A percentile compares a stretch with the other conserved stretches of the same genome.
These are phyloP conservation scores for Julus scandinavius DNA, from an alignment of 2,888 invertebrate species.

Conservation along the genomic window DNA sequence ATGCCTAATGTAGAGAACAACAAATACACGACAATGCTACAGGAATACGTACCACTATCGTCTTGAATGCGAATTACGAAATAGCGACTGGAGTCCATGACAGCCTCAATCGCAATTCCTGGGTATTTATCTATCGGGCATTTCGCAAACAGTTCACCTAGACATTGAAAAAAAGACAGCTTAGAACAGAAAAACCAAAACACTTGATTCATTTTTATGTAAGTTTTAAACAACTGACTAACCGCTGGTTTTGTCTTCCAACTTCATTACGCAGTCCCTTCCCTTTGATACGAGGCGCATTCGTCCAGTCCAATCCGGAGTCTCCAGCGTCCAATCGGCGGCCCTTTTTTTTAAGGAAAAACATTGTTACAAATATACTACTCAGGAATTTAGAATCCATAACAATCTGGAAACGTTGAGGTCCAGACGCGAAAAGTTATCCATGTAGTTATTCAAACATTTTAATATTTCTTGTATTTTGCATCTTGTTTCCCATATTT, in stretches of 20 bases:
- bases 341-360: constrained; percentile 74
- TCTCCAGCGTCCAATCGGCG: constrained; percentile 98
- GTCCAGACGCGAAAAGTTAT: too few relatives aligned
- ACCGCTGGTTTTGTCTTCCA: constrained; percentile 94
- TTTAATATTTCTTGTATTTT: too few relatives aligned
- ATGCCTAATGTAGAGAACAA: background rate
- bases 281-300: constrained; percentile 92
- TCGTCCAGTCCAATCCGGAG: constrained; percentile 98
- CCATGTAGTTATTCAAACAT: too few relatives aligned
- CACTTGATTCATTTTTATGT: background rate
- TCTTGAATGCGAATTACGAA: constrained; percentile 96
- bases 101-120: constrained; percentile 92
- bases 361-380: background rate
- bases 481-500: too few relatives aligned
- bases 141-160: constrained; percentile 88
- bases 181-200: background rate
- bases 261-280: constrained; percentile 85
- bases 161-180: constrained; percentile 54
- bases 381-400: too few relatives aligned
- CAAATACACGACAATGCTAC: background rate
- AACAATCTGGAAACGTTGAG: too few relatives aligned
- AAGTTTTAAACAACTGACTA: constrained; percentile 1
- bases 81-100: constrained; percentile 97
- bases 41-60: constrained; percentile 78
- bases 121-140: constrained; percentile 97